phyloP scores from a whole-genome alignment of 2,888 invertebrate species.

The Orthonychiurus folsomi region DNA sequence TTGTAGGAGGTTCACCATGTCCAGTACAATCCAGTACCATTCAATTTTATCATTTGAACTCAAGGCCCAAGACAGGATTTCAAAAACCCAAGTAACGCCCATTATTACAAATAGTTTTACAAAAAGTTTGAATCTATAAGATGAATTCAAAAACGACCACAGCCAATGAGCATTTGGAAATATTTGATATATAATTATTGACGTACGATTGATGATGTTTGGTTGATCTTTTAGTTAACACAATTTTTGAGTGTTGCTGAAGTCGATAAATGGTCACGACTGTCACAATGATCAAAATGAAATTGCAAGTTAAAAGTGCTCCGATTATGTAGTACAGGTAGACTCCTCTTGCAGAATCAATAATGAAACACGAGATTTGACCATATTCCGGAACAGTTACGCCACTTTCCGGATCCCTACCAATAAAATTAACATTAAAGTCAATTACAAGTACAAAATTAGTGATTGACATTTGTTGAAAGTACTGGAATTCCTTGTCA shows the following conservation, averaged over 20 bases:
- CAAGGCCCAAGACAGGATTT: conserved; percentile 31
- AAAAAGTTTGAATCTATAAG: conserved; percentile 29
- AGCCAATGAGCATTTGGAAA: neutral
- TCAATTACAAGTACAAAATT: neutral
- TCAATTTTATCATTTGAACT: conserved; percentile 17
- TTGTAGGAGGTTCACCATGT: conserved; percentile 35
- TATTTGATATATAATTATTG: neutral
- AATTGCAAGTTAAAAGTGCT: conserved; percentile 15
- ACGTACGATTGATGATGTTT: conserved; percentile 20
- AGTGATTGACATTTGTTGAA: neutral
- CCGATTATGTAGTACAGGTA: conserved; percentile 19
- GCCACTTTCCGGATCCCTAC: conserved; percentile 13
- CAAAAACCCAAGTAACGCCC: conserved; percentile 38
- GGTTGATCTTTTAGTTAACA: conserved; percentile 2
- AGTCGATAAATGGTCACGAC: conserved; percentile 16
- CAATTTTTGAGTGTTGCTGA: conserved; percentile 10
- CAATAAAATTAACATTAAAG: neutral
- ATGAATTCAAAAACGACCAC: neutral
- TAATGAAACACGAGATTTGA: conserved; percentile 13
- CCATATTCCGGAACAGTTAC: conserved; percentile 21
- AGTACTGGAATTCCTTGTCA: conserved; percentile 16
- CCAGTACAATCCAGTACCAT: conserved; percentile 29
- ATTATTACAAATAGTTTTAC: conserved; percentile 34
- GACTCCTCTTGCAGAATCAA: conserved; percentile 11
- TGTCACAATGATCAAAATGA: conserved; percentile 18